Evolutionary conservation across 2,113 vertebrate genomes (phyloP), one percentile per base, ranked within the genome.

Genomic region (Muntiacus muntjak): DNA sequence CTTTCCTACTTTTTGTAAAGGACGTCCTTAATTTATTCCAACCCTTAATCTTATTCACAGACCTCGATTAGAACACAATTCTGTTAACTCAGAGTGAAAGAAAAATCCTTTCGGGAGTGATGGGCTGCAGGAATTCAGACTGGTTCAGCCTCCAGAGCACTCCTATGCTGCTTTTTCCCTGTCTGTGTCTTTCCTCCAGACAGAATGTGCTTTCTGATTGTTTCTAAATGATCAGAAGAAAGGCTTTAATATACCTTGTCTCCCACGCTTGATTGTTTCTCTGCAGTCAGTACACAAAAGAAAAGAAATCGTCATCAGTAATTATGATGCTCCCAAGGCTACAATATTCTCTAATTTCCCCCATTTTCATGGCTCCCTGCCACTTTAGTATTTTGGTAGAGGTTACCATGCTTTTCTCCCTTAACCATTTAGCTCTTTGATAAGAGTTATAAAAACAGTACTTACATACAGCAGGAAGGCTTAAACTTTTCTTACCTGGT

Each of bases 401-500:
- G 13, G 36, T 33, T 60, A 89, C 60, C 16, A 26, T 8, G 3
- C 19, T 54, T 92, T 45, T 54, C 36, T 88, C 21, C 45, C 47
- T 52, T 81, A 76, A n/a, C 62, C n/a, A 90, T 30, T 50, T 47
- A 57, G 13, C 67, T 81, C 74, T 67, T 50, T 64, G n/a, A 40
- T 76, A 54, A 57, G 19, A 79, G 13, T 89, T 91, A 79, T 36
- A 54, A 90, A 89, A 79, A 25, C 47, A 78, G 82, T 74, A 50
- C 21, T 88, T 83, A 9, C 21, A 40, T 36, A 36, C 23, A 3
- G 7, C 57, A 67, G 26, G 28, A 52, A 92, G 15, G 14, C 17
- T 86, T 92, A 82, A 62, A 36, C 13, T 85, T 90, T 86, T 84
- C 87, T 95, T 91, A 89, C 83, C 87, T 95, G 87, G n/a, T 45